Base-by-base conservation (phyloP, 2,797 vertebrate species). In the Gymnothorax reevesii region DNA sequence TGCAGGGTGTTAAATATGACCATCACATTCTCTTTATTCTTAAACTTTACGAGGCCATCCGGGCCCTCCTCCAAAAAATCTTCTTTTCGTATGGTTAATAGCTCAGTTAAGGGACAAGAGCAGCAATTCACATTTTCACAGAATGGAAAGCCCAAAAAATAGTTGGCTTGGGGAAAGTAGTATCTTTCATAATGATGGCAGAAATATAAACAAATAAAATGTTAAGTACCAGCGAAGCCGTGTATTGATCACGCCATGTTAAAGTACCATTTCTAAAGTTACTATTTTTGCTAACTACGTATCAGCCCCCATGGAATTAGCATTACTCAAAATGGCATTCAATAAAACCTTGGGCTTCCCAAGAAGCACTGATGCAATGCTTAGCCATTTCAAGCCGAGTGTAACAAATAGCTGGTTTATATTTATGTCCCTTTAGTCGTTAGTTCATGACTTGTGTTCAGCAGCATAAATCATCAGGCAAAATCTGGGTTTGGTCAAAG, bases 401-500 rank as follows among this genome's bases (percentile, higher is more conserved):
- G 54, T 22, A 80, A 80, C 55, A 17, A 15, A 79, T 22, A 22
- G 17, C 73, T 77, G 55, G 77, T 80, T 80, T 80, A 55, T 80
- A 55, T 55, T 54, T 80, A 17, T n/a, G n/a, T 49, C 20, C 20
- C 52, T 7, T 55, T 54, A 20, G 52, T 20, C 52, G 55, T 55
- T 77, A 49, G 52, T 80, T 69, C 25, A 52, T 55, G 55, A 22
- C 73, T 77, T 80, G 52, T 55, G 49, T 80, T 80, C 17, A n/a
- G 52, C 77, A 80, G 52, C 52, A 80, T 80, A 80, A 55, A 55
- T 22, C 77, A 49, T 3, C 49, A 10, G 77, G 49, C 77, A 22
- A 54, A 54, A 80, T 80, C 82, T 59, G 83, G 64, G 75, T 92
- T 77, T 49, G 33, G 73, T 77, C 33, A 49, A 49, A 77, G 33